phyloP scores from a whole-genome alignment of 2,888 invertebrate species.

The Catocala sponsa region DNA sequence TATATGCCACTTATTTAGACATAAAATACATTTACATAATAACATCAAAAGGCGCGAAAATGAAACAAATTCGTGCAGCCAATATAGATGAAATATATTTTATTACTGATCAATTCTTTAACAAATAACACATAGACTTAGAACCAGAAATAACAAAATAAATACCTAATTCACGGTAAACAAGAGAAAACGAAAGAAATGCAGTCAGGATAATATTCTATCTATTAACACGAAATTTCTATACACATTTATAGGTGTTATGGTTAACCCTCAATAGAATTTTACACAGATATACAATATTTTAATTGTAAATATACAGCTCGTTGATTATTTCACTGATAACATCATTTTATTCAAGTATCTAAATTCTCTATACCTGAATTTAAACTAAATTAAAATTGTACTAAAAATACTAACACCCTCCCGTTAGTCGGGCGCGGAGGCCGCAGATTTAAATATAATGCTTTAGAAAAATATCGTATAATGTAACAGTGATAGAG shows the following conservation, averaged over 20 bases:
- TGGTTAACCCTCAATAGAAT: constrained; percentile 56
- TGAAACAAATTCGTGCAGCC: constrained; percentile 67
- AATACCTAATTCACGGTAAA: constrained; percentile 85
- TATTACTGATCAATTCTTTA: constrained; percentile 83
- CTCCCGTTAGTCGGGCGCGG: constrained; percentile 52
- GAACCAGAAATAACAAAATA: constrained; percentile 86
- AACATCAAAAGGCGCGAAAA: constrained; percentile 28
- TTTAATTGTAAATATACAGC: constrained; percentile 69
- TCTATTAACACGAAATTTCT: constrained; percentile 63
- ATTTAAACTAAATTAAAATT: constrained; percentile 80
- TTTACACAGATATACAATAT: constrained; percentile 69
- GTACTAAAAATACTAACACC: constrained; percentile 79
- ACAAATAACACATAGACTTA: constrained; percentile 85
- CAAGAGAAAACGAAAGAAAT: constrained; percentile 68
- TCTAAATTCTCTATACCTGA: constrained; percentile 68
- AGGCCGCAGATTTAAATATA: constrained; percentile 59
- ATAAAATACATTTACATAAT: background rate
- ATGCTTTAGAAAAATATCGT: constrained; percentile 70
- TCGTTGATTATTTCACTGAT: constrained; percentile 51
- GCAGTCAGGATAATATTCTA: constrained; percentile 60
- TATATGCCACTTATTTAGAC: no score
- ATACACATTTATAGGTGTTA: constrained; percentile 53
- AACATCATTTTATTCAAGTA: constrained; percentile 62
- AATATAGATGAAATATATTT: constrained; percentile 80
- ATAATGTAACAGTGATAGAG: constrained; percentile 40